Conservation (phyloP, 2,888 invertebrate species). For the Pheosia gnoma region DNA sequence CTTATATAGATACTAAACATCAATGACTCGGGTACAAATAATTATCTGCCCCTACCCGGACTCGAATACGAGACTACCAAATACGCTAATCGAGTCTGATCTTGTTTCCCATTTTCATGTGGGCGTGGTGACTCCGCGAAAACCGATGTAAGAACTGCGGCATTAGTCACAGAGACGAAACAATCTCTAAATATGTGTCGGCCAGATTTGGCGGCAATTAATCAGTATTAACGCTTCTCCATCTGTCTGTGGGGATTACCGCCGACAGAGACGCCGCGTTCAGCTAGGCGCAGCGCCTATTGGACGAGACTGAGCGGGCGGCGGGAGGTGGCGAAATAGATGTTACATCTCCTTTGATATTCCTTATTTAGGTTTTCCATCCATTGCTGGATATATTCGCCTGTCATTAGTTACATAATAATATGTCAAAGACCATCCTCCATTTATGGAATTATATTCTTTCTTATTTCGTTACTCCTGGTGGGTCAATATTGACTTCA, state of each 20-base stretch:
- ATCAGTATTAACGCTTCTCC: conserved; percentile 45
- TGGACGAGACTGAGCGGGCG: not conserved
- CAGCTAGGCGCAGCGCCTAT: conserved; percentile 17
- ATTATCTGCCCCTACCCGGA: not conserved
- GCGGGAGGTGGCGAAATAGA: not conserved
- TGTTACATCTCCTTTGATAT: not conserved
- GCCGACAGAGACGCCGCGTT: conserved; percentile 35
- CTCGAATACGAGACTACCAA: not conserved
- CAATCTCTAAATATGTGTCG: conserved; percentile 47
- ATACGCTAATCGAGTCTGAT: too few species aligned
- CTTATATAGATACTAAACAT: too few species aligned
- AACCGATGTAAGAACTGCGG: conserved; percentile 9
- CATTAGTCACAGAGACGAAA: conserved; percentile 28
- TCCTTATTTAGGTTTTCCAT: not conserved
- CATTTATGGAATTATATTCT: too few species aligned
- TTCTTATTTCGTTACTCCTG: too few species aligned
- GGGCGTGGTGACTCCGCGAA: too few species aligned
- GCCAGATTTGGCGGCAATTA: conserved; percentile 43
- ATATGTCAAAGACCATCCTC: too few species aligned
- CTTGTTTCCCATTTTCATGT: too few species aligned
- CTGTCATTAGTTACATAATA: too few species aligned
- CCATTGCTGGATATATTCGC: too few species aligned
- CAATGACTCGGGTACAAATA: too few species aligned
- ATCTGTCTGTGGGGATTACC: conserved; percentile 45
- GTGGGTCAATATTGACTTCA: too few species aligned